A percentile compares a stretch with the other conserved stretches of the same genome.
Evolutionary conservation across 2,888 invertebrate genomes (phyloP).

Genomic region (Perizoma affinitatum): DNA sequence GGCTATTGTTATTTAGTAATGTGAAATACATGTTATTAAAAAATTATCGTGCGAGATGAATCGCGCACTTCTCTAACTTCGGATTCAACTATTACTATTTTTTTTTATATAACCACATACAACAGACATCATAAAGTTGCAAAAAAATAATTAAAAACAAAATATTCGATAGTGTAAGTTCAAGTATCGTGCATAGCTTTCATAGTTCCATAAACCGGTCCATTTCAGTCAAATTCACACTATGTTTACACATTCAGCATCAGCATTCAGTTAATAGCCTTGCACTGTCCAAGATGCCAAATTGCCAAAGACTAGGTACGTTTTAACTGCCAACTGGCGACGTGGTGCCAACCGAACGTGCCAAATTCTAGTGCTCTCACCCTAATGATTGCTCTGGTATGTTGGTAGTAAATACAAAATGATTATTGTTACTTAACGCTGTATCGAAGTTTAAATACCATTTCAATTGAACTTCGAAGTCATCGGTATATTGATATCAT

Average conservation of each 20-base stretch:
- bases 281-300: constrained; percentile 64
- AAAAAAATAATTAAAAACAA: no score
- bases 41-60: no score
- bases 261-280: constrained; percentile 44
- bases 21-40: no score
- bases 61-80: no score
- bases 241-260: constrained; percentile 10
- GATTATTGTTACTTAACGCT: neutral
- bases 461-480: neutral
- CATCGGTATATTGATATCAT: no score
- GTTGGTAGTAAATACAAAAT: neutral
- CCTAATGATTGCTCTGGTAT: constrained; percentile 46
- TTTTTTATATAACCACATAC: no score
- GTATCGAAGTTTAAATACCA: no score
- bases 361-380: constrained; percentile 56
- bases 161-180: no score
- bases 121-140: no score
- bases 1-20: no score
- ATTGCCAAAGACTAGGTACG: constrained; percentile 54
- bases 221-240: constrained; percentile 9
- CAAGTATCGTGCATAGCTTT: no score
- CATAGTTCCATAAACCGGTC: neutral
- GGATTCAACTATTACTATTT: no score
- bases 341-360: constrained; percentile 55
- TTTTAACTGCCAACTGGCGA: constrained; percentile 56